A percentile compares a stretch with the other conserved stretches of the same genome.
Conservation (phyloP, 2,113 vertebrate genomes). For the Nettapus auritus region DNA sequence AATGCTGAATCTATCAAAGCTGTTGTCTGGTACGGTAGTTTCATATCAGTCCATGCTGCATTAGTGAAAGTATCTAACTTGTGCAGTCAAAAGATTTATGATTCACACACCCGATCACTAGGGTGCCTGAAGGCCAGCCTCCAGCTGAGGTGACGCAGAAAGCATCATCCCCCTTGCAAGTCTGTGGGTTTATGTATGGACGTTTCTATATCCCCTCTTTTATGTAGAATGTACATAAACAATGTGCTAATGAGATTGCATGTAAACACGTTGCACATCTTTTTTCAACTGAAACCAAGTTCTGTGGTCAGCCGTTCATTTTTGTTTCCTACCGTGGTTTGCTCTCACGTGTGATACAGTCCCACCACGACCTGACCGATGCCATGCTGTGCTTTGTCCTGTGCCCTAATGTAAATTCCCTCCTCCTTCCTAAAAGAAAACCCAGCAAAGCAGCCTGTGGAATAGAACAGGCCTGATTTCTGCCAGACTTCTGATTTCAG, state of each 20-base stretch:
- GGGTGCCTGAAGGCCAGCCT: background rate
- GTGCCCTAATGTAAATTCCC: background rate
- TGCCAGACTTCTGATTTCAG: background rate
- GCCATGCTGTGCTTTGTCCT: accelerated
- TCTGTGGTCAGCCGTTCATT: background rate
- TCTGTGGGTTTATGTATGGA: background rate
- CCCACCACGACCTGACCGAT: background rate
- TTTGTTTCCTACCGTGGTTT: background rate
- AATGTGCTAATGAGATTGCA: background rate
- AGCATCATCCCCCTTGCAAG: background rate
- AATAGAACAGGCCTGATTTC: background rate
- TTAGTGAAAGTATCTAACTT: background rate
- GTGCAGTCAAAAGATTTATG: background rate
- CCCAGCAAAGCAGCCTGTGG: background rate
- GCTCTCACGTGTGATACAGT: background rate
- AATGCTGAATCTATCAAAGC: background rate
- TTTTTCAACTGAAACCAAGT: background rate
- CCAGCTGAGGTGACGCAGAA: background rate
- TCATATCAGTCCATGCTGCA: background rate
- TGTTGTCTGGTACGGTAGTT: background rate
- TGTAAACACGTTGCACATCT: background rate
- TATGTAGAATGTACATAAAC: background rate
- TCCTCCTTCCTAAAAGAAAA: background rate
- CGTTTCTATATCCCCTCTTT: background rate
- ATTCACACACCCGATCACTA: background rate